Conservation (phyloP, 2,113 vertebrate genomes). For the Cynocephalus volans region DNA sequence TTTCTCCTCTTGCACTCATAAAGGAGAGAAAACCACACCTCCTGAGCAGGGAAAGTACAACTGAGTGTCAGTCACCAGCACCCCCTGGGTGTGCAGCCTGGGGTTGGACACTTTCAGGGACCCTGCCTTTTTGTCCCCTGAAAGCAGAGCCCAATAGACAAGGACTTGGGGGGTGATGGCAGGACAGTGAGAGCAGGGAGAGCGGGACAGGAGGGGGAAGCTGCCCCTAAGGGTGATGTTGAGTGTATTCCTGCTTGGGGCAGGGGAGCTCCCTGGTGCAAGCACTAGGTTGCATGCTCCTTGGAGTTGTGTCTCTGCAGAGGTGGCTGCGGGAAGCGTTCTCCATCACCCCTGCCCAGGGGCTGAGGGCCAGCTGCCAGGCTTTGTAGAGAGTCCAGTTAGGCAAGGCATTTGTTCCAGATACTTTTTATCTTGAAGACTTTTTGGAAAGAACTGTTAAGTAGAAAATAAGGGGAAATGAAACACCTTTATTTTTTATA, state of each 20-base stretch:
- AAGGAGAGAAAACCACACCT: not conserved
- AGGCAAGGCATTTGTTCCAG: not conserved
- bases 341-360: not conserved
- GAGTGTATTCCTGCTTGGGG: not conserved
- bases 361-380: not conserved
- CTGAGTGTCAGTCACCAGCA: not conserved
- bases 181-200: not conserved
- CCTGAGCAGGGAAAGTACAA: not conserved
- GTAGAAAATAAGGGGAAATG: constrained; percentile 11
- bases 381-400: not conserved
- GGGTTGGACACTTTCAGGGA: not conserved
- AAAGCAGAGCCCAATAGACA: too few relatives aligned
- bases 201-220: not conserved
- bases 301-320: not conserved
- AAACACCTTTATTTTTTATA: not conserved
- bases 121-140: not conserved
- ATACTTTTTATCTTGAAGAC: not conserved
- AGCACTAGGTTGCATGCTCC: not conserved
- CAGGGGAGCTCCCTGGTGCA: accelerated
- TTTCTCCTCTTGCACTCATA: not conserved
- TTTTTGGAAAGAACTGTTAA: not conserved
- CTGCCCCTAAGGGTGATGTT: not conserved
- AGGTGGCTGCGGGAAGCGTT: not conserved
- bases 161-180: not conserved
- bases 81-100: not conserved